A percentile compares a stretch with the other conserved stretches of the same genome.
Evolutionary conservation across 2,797 vertebrate genomes (phyloP).

Genomic region (Scolopax bukidnonensis): DNA sequence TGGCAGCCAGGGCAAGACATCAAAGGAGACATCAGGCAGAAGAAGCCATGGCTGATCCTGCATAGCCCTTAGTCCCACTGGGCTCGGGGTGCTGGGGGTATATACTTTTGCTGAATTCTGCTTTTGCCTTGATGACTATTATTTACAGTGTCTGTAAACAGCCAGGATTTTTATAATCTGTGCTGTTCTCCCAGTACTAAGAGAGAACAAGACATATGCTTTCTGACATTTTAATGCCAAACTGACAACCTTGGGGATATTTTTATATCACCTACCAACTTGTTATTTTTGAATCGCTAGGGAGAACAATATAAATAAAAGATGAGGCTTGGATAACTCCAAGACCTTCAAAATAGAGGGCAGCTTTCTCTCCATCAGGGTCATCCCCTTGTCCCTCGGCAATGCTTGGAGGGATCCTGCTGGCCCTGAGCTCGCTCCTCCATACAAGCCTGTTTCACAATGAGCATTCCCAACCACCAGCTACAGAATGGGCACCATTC

Average conservation of each 20-base stretch:
- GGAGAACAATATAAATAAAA: conserved; percentile 53
- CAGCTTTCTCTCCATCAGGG: background rate
- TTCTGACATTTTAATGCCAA: conserved; percentile 50
- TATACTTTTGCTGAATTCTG: background rate
- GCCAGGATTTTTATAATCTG: background rate
- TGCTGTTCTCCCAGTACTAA: background rate
- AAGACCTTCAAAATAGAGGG: background rate
- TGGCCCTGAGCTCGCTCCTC: background rate
- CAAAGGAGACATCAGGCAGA: background rate
- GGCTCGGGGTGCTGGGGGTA: background rate
- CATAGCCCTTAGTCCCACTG: background rate
- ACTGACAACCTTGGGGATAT: conserved; percentile 41
- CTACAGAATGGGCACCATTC: background rate
- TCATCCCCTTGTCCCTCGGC: background rate
- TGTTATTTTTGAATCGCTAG: conserved; percentile 5
- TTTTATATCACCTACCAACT: conserved; percentile 27
- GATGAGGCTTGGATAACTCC: background rate
- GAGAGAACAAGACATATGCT: conserved; percentile 36
- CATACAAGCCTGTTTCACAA: accelerated
- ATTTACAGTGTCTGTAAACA: background rate
- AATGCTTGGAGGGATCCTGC: background rate
- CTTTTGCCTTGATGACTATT: background rate
- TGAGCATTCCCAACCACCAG: background rate
- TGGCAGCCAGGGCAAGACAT: accelerated
- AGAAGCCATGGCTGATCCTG: background rate